Base-by-base conservation (phyloP, 2,113 vertebrate species). In the Diglossa brunneiventris region DNA sequence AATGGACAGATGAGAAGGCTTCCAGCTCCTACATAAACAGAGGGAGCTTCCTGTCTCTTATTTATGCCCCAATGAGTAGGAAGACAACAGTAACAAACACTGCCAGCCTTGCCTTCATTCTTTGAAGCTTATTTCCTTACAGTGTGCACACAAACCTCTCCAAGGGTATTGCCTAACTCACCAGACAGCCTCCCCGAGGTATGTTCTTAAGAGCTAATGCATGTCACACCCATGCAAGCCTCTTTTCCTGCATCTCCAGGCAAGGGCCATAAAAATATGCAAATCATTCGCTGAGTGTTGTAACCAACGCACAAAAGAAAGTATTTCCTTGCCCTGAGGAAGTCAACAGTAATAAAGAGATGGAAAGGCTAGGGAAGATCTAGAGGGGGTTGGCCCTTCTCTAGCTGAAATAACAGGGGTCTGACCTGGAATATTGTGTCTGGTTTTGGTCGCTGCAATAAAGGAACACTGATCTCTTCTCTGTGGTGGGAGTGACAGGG, bases 211-310 rank as follows among this genome's bases (percentile, higher is more conserved):
- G 80, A 89, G 21, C 39, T 83, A 72, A 89, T 70, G 64, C 69
- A 23, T 2, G 44, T 95, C 92, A 96, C n/a, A 14, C 94, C 94
- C 80, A 52, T 78, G 62, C 92, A 93, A n/a, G 87, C 86, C 47
- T 93, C 64, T 93, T 94, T 93, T 94, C 92, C 87, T 89, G 76
- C 95, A 83, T 94, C 95, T 97, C 91, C 95, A 91, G 91, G 92
- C 95, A 91, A 93, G 89, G 56, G 73, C 89, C 64, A 72, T 93
- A 68, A 92, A 95, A 72, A 22, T 44, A 92, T 83, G 86, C 91
- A 92, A 95, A 95, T 97, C 49, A 68, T 56, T 81, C 52, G 2
- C 35, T 44, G 78, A 69, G 89, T 80, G 61, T 39, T 86, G 61
- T 67, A 89, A 62, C 87, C 49, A 52, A 64, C 1, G 0, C 0